These are phyloP conservation scores for Paragorgia papillata DNA, from an alignment of 92 coral and sea anemone species.

Conservation along the genomic window DNA sequence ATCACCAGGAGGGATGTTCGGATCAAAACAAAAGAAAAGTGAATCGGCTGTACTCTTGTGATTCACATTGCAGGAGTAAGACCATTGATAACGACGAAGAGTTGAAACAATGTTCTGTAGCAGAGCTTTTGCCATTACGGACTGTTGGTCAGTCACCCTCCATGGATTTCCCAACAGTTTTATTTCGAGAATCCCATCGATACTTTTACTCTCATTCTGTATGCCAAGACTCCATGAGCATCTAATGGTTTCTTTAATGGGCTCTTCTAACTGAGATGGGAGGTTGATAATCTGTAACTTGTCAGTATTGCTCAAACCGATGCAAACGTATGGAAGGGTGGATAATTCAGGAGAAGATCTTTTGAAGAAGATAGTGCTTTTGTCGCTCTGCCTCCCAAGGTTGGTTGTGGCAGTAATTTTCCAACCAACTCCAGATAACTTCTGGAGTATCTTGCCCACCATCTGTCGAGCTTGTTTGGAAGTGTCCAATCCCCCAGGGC, in stretches of 20 bases:
- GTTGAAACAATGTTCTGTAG: constrained; percentile 44
- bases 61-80: constrained; percentile 17
- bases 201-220: constrained; percentile 45
- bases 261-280: constrained; percentile 48
- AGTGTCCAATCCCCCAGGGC: constrained; percentile 15
- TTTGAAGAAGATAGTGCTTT: constrained; percentile 56
- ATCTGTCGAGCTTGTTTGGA: constrained; percentile 41
- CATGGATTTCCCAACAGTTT: constrained; percentile 70
- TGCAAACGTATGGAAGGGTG: constrained; percentile 52
- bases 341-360: constrained; percentile 23
- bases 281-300: constrained; percentile 60
- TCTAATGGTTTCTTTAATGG: constrained; percentile 44
- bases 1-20: constrained; percentile 37
- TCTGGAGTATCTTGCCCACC: constrained; percentile 57
- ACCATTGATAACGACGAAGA: constrained; percentile 24
- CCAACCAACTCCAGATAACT: constrained; percentile 57
- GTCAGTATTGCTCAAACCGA: constrained; percentile 64
- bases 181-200: constrained; percentile 43
- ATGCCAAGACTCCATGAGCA: constrained; percentile 58
- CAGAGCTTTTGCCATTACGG: constrained; percentile 50
- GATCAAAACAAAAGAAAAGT: constrained; percentile 67
- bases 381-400: constrained; percentile 42
- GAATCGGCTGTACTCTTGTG: constrained; percentile 48
- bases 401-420: constrained; percentile 44
- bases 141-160: constrained; percentile 50